These are phyloP conservation scores for Corvus hawaiiensis DNA, from an alignment of 2,113 vertebrate genomes.

Conservation along the genomic window DNA sequence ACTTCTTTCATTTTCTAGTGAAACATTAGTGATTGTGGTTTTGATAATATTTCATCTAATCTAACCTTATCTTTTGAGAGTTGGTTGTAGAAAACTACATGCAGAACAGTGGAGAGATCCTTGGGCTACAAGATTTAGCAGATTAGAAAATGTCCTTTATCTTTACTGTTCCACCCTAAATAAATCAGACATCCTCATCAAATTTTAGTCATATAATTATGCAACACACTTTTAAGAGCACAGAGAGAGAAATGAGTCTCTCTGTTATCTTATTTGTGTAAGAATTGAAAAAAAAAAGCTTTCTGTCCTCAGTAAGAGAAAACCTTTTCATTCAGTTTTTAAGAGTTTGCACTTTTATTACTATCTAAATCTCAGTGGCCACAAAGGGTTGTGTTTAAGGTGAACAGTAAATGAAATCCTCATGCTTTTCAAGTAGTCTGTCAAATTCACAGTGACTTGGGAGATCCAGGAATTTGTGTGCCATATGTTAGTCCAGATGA, in stretches of 20 bases:
- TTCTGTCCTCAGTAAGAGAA: neutral
- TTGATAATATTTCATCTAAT: conserved; percentile 5
- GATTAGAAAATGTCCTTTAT: conserved; percentile 1
- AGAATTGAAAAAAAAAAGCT: neutral
- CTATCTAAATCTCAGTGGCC: neutral
- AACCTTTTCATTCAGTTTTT: neutral
- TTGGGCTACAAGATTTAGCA: neutral
- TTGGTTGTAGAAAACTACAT: neutral
- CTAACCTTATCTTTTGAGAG: neutral
- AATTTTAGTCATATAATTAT: neutral
- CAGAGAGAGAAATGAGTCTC: neutral
- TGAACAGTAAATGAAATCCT: neutral
- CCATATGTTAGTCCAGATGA: neutral
- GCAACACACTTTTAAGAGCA: neutral
- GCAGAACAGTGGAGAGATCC: neutral
- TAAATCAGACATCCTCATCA: neutral
- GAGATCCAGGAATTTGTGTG: neutral
- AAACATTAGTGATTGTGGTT: conserved; percentile 8
- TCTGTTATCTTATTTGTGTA: neutral
- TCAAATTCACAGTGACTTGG: neutral
- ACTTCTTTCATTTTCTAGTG: conserved; percentile 15
- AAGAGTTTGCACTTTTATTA: neutral
- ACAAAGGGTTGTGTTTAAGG: neutral
- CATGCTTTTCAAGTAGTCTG: neutral
- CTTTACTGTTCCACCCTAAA: neutral